These are phyloP conservation scores for Epinephelus coioides DNA, from an alignment of 2,797 vertebrate species.

Conservation along the genomic window DNA sequence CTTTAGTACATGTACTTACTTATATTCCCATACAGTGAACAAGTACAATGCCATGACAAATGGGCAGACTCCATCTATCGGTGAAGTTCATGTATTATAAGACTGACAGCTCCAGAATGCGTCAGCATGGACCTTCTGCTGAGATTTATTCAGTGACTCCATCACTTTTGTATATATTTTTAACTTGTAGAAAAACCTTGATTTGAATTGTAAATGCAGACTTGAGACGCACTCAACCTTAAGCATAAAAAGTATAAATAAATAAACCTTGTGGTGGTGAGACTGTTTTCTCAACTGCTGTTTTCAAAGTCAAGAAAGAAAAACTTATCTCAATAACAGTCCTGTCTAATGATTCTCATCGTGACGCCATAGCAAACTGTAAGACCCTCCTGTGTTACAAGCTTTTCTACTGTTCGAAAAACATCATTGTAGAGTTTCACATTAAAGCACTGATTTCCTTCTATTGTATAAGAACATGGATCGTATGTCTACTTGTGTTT, in stretches of 20 bases:
- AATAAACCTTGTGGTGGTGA: not conserved
- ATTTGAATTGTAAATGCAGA: not conserved
- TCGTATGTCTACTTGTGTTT: not conserved
- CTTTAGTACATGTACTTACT: too few species aligned
- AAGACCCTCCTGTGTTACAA: not conserved
- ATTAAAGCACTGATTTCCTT: not conserved
- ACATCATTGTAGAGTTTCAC: not conserved
- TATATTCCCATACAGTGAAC: not conserved
- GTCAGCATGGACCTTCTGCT: too few species aligned
- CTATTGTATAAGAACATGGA: not conserved
- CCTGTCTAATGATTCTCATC: not conserved
- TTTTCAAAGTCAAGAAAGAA: conserved; percentile 7
- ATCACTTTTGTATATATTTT: too few species aligned
- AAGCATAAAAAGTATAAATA: not conserved
- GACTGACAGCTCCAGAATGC: too few species aligned
- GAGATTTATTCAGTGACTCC: too few species aligned
- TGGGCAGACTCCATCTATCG: not conserved
- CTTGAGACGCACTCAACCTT: not conserved
- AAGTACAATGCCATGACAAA: not conserved
- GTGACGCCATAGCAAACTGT: not conserved
- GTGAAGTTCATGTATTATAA: not conserved
- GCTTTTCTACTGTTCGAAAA: not conserved
- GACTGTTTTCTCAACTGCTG: not conserved
- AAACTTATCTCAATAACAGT: not conserved
- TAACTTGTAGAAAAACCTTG: too few species aligned